Evolutionary conservation across 2,797 vertebrate species (phyloP), one percentile per base, ranked within the genome.

Genomic region (Vireo griseus): DNA sequence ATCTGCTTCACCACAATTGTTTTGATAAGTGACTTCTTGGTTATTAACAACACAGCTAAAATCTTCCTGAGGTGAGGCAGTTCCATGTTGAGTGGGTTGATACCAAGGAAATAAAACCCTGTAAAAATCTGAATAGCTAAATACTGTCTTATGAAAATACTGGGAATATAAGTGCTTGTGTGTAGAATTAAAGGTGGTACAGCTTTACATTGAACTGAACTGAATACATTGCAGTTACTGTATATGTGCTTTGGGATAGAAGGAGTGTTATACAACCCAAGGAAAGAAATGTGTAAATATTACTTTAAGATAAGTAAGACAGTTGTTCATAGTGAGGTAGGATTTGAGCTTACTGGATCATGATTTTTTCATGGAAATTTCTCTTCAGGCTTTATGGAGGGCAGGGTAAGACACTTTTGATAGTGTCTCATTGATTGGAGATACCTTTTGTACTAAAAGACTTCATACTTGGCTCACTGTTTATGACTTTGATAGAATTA

Each of bases 1-100:
- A 79, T 71, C 74, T 63, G 9, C 63, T 83, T 63, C 50, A 63
- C 40, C 59, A 76, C 59, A 86, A 87, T 48, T 76, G 16, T 29
- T 84, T 78, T 93, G 37, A 22, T 66, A 86, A 84, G 66, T 83
- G 21, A 71, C 80, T 90, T 58, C 48, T 50, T 92, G 37, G 11
- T 35, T 90, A 86, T 86, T 88, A 92, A 66, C 13, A 40, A 29
- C 37, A 57, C 16, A 69, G 72, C 40, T 90, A 86, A 93, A 92
- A 67, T 75, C 28, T 88, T 76, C 35, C n/a, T 9, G 5, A 44
- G 54, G 29, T 16, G 17, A 15, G 16, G 28, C 9, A 67, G 4
- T 72, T 88, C 69, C 42, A 35, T n/a, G 8, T 47, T 88, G 73
- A 37, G 12, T 33, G 28, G 8, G 25, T 40, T 91, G 50, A 78